phyloP scores from a whole-genome alignment of 37 sponge, comb jelly and placozoan species.

The Cliona cf. orientalis region DNA sequence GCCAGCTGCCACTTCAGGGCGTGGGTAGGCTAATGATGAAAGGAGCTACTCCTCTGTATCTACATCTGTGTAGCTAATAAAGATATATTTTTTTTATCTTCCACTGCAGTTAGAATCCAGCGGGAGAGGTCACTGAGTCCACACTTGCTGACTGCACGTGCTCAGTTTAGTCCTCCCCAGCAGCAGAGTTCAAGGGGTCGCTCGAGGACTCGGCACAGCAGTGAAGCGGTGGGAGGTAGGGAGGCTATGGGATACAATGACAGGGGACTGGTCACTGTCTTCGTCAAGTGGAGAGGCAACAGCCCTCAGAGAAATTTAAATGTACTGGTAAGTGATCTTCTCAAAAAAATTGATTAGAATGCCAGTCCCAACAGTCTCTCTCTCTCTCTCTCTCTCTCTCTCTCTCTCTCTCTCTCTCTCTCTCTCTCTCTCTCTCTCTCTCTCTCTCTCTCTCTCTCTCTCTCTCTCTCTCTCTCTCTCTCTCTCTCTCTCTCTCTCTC shows the following conservation, averaged over 20 bases:
- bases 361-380: not conserved
- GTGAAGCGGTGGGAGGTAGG: not conserved
- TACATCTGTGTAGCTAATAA: not conserved
- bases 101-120: not conserved
- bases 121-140: not conserved
- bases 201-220: not conserved
- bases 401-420: not conserved
- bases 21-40: not conserved
- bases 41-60: not conserved
- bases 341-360: not conserved
- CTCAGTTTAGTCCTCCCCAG: not conserved
- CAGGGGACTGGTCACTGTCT: conserved; percentile 29
- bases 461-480: too few species aligned
- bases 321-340: not conserved
- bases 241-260: conserved; percentile 4
- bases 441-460: too few species aligned
- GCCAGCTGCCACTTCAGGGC: too few species aligned
- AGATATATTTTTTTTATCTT: not conserved
- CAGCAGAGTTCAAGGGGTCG: not conserved
- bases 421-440: too few species aligned
- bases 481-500: too few species aligned
- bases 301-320: not conserved
- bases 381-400: not conserved
- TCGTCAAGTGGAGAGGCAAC: not conserved
- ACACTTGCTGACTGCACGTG: not conserved